These are phyloP conservation scores for Rhabdomys pumilio DNA, from an alignment of 2,797 vertebrate genomes.

Conservation along the genomic window DNA sequence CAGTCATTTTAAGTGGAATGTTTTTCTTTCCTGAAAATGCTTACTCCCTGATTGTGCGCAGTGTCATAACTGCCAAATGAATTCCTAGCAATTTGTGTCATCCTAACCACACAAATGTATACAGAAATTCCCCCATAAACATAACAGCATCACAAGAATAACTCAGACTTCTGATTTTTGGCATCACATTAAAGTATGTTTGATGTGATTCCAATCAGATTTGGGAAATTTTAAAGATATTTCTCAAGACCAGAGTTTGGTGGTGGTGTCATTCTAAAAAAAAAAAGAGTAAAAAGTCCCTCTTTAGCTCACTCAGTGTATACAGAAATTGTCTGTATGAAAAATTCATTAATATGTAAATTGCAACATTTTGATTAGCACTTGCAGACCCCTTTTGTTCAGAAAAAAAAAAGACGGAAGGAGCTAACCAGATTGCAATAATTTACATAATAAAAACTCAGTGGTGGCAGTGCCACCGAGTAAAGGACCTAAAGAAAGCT, in stretches of 20 bases:
- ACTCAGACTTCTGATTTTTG: slow-evolving; percentile 8
- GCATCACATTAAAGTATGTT: slow-evolving; percentile 61
- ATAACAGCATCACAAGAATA: slow-evolving; percentile 44
- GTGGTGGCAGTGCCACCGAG: slow-evolving; percentile 87
- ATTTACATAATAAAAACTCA: slow-evolving; percentile 93
- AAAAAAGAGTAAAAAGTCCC: slow-evolving; percentile 81
- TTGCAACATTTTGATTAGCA: slow-evolving; percentile 92
- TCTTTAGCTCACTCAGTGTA: slow-evolving; percentile 86
- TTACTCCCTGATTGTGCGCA: slow-evolving; percentile 75
- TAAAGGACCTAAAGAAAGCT: slow-evolving; percentile 85
- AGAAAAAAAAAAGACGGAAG: slow-evolving; percentile 87
- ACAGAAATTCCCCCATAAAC: slow-evolving; percentile 76
- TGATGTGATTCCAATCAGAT: slow-evolving; percentile 57
- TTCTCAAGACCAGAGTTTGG: slow-evolving; percentile 83
- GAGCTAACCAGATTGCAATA: slow-evolving; percentile 91
- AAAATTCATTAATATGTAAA: slow-evolving; percentile 94
- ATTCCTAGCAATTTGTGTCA: slow-evolving; percentile 80
- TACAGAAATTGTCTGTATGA: slow-evolving; percentile 90
- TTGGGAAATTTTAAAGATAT: slow-evolving; percentile 80
- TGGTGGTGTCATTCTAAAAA: slow-evolving; percentile 74
- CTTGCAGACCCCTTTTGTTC: slow-evolving; percentile 90
- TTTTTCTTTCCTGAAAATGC: slow-evolving; percentile 68
- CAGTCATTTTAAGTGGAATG: slow-evolving; percentile 40
- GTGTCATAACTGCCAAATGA: slow-evolving; percentile 79
- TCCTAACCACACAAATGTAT: slow-evolving; percentile 74